A percentile compares a stretch with the other conserved stretches of the same genome.
Evolutionary conservation across 1,140 invertebrate genomes (phyloP).

Genomic region (Probaryconus sp.): DNA sequence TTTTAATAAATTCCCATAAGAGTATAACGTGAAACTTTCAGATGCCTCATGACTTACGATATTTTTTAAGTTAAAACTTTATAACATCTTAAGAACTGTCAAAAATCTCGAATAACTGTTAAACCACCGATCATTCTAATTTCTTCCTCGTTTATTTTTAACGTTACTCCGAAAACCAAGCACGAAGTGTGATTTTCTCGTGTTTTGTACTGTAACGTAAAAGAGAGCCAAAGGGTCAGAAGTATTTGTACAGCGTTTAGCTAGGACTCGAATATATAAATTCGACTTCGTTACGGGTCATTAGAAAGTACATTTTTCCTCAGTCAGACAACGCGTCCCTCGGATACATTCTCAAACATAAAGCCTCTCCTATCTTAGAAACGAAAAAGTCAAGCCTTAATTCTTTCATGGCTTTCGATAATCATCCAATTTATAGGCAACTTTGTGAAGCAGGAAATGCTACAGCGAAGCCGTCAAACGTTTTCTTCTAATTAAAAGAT

Average conservation of each 20-base stretch:
- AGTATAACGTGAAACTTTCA: too few species aligned
- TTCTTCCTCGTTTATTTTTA: conserved; percentile 6
- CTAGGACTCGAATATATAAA: conserved; percentile 24
- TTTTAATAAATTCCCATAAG: too few species aligned
- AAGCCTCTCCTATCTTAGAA: conserved; percentile 25
- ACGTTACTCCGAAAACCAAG: conserved; percentile 1
- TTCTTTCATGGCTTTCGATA: conserved; percentile 18
- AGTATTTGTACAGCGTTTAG: conserved; percentile 18
- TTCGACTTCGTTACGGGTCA: conserved; percentile 25
- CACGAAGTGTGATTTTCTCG: conserved; percentile 30
- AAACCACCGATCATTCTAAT: conserved; percentile 8
- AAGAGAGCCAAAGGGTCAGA: conserved; percentile 18
- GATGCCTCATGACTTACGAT: too few species aligned
- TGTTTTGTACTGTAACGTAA: conserved; percentile 46
- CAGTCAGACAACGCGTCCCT: conserved; percentile 16
- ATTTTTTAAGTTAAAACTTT: too few species aligned
- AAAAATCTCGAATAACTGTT: conserved; percentile 12
- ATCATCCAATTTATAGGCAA: conserved; percentile 45
- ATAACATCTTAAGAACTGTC: too few species aligned
- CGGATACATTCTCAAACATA: conserved; percentile 15
- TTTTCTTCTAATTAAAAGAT: conserved; percentile 58
- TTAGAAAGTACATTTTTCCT: conserved; percentile 40
- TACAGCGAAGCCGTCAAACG: conserved; percentile 17
- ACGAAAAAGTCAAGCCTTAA: neutral
- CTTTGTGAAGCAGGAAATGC: conserved; percentile 23